phyloP scores from a whole-genome alignment of 1,140 invertebrate genomes.

The Palaemon carinicauda region DNA sequence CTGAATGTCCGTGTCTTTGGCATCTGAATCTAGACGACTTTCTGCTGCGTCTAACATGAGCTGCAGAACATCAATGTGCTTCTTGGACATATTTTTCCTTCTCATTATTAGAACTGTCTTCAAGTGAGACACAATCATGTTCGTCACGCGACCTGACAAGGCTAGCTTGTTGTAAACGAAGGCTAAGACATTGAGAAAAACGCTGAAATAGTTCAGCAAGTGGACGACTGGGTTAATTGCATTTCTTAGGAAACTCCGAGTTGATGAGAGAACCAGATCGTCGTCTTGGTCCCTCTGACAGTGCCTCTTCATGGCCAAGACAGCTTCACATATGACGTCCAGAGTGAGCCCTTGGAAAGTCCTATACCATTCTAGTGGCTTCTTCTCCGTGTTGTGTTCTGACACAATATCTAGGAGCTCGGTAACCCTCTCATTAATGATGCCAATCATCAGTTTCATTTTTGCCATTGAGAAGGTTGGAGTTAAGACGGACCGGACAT shows the following conservation, averaged over 20 bases:
- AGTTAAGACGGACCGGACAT: slow-evolving; percentile 66
- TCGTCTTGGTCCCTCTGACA: slow-evolving; percentile 64
- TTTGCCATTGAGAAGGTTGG: slow-evolving; percentile 69
- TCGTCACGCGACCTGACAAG: slow-evolving; percentile 63
- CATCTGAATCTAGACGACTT: background rate
- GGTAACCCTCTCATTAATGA: slow-evolving; percentile 63
- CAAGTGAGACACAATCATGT: slow-evolving; percentile 62
- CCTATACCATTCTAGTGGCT: slow-evolving; percentile 61
- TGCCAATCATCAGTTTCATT: slow-evolving; percentile 65
- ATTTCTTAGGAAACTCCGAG: slow-evolving; percentile 63
- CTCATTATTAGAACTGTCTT: slow-evolving; percentile 61
- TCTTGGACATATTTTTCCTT: slow-evolving; percentile 46
- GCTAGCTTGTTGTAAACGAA: slow-evolving; percentile 62
- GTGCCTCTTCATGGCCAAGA: slow-evolving; percentile 66
- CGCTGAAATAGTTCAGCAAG: slow-evolving; percentile 63
- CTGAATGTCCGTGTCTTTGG: too few species aligned
- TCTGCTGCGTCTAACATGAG: slow-evolving; percentile 57
- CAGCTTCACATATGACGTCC: slow-evolving; percentile 68
- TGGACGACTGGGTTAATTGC: slow-evolving; percentile 62
- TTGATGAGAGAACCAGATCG: slow-evolving; percentile 62
- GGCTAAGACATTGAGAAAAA: slow-evolving; percentile 59
- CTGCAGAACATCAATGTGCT: slow-evolving; percentile 56
- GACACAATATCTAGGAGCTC: slow-evolving; percentile 60
- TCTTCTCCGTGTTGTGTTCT: slow-evolving; percentile 14
- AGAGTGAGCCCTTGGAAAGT: slow-evolving; percentile 65